These are phyloP conservation scores for Aviceda subcristata DNA, from an alignment of 2,113 vertebrate species.

Conservation along the genomic window DNA sequence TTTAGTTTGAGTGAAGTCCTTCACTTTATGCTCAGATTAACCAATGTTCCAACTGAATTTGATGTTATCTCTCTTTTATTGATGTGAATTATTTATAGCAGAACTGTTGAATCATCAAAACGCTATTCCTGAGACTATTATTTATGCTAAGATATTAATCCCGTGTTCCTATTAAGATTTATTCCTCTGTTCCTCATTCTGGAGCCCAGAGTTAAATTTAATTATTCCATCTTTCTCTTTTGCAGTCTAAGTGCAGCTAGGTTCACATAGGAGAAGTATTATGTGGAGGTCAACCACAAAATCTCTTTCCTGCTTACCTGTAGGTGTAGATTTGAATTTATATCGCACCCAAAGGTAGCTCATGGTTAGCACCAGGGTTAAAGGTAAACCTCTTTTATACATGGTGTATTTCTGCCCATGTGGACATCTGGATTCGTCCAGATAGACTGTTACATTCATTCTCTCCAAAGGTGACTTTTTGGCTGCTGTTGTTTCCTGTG, in stretches of 20 bases:
- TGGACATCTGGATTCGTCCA: background rate
- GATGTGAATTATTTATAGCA: slow-evolving; percentile 36
- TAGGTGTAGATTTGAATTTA: background rate
- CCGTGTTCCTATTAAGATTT: slow-evolving; percentile 53
- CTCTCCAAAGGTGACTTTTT: background rate
- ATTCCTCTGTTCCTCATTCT: slow-evolving; percentile 36
- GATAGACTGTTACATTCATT: background rate
- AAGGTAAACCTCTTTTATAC: background rate
- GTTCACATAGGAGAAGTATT: background rate
- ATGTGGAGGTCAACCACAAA: background rate
- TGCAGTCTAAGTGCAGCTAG: background rate
- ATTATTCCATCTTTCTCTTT: slow-evolving; percentile 17
- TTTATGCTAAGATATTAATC: slow-evolving; percentile 56
- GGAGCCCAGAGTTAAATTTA: slow-evolving; percentile 39
- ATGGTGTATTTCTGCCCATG: background rate
- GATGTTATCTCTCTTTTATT: slow-evolving; percentile 34
- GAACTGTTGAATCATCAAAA: slow-evolving; percentile 23
- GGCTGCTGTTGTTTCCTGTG: background rate
- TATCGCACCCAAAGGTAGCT: background rate
- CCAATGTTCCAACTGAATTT: background rate
- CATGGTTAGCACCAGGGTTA: background rate
- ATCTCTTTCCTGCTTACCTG: background rate
- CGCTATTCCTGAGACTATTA: background rate
- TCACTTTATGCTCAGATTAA: slow-evolving; percentile 23
- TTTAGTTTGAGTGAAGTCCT: slow-evolving; percentile 29